phyloP scores from a whole-genome alignment of 2,888 invertebrate species.

The Stratiomys singularior region DNA sequence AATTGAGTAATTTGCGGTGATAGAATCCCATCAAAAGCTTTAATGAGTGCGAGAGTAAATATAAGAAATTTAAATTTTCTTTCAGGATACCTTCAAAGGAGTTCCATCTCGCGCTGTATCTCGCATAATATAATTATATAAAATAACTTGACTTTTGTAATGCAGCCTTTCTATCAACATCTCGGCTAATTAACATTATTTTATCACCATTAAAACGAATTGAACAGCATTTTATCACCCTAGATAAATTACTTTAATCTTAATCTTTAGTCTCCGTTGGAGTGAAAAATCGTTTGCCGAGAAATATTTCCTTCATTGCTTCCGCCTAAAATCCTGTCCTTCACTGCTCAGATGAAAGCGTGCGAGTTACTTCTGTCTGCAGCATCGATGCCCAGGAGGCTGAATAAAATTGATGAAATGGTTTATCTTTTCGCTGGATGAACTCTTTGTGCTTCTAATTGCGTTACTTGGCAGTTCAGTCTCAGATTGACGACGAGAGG shows the following conservation, averaged over 20 bases:
- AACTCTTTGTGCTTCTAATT: constrained; percentile 42
- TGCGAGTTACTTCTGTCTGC: too few species aligned
- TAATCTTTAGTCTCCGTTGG: not conserved
- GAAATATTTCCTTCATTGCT: not conserved
- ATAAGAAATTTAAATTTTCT: too few species aligned
- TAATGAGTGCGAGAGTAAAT: too few species aligned
- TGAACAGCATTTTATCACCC: not conserved
- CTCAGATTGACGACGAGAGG: not conserved
- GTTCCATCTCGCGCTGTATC: too few species aligned
- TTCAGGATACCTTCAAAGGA: too few species aligned
- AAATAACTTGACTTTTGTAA: too few species aligned
- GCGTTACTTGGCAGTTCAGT: constrained; percentile 15
- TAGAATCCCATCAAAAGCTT: too few species aligned
- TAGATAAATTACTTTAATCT: not conserved
- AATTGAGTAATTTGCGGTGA: too few species aligned
- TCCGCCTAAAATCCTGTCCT: not conserved
- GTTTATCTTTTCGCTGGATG: constrained; percentile 39
- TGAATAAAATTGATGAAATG: not conserved
- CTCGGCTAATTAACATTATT: not conserved
- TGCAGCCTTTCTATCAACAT: too few species aligned
- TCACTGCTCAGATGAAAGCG: too few species aligned
- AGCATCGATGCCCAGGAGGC: too few species aligned
- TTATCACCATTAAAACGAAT: not conserved
- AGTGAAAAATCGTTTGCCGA: not conserved
- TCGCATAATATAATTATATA: too few species aligned